Conservation (phyloP, 2,113 vertebrate species). For the Neofelis nebulosa region DNA sequence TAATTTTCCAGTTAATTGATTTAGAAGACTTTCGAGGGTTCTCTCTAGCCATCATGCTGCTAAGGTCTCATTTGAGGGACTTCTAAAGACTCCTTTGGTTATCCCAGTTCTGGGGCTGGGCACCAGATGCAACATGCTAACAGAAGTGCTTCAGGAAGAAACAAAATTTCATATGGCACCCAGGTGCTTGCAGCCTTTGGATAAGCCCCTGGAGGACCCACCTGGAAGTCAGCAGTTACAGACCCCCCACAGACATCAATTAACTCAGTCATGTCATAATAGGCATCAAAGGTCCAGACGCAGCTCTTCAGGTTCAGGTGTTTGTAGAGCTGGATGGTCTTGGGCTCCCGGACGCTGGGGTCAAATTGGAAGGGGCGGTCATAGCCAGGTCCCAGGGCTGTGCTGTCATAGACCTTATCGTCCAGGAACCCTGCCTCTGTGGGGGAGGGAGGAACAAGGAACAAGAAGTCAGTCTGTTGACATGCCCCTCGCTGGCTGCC, state of each 20-base stretch:
- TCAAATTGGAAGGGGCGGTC: conserved; percentile 98
- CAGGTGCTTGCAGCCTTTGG: not conserved
- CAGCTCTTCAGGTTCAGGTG: conserved; percentile 99
- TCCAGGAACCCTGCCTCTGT: conserved; percentile 96
- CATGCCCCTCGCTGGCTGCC: not conserved
- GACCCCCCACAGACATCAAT: conserved; percentile 97
- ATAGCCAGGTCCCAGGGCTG: conserved; percentile 91
- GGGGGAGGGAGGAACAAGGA: not conserved
- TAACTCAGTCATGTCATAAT: conserved; percentile 97
- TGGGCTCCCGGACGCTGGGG: conserved; percentile 89
- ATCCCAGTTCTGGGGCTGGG: not conserved
- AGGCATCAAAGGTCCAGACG: conserved; percentile 98
- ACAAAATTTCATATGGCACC: rapidly evolving
- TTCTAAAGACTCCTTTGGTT: not conserved
- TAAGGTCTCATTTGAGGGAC: not conserved
- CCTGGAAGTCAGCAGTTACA: conserved; percentile 98
- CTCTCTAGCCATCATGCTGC: not conserved
- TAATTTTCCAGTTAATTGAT: not conserved
- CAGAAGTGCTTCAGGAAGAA: not conserved
- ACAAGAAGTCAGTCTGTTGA: not conserved
- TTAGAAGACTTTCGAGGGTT: not conserved
- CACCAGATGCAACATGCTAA: not conserved
- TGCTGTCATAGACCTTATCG: conserved; percentile 88
- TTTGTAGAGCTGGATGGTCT: conserved; percentile 95
- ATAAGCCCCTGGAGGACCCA: conserved; percentile 65